phyloP scores from a whole-genome alignment of 2,888 invertebrate genomes.

The Acanthococcus lagerstroemiae region DNA sequence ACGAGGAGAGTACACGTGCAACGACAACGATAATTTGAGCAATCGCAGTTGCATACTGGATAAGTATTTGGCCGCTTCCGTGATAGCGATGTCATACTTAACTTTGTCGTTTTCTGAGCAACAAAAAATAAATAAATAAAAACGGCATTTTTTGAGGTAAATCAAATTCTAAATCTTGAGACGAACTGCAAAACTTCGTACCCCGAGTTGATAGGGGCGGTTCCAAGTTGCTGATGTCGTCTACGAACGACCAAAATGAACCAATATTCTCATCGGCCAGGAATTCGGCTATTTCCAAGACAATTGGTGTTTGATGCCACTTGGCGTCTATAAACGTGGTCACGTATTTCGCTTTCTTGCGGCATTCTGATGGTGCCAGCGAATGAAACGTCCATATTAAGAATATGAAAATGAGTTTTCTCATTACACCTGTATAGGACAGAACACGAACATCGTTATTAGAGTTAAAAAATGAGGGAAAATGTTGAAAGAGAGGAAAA shows the following conservation, averaged over 20 bases:
- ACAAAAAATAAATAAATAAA: slow-evolving; percentile 36
- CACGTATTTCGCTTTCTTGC: slow-evolving; percentile 62
- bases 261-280: slow-evolving; percentile 68
- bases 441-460: background rate
- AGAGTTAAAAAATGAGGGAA: too few species aligned
- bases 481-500: too few species aligned
- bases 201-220: slow-evolving; percentile 52
- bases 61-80: slow-evolving; percentile 59
- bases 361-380: slow-evolving; percentile 6
- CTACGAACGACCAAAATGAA: slow-evolving; percentile 73
- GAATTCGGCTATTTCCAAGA: slow-evolving; percentile 83
- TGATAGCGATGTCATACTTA: slow-evolving; percentile 64
- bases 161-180: background rate
- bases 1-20: slow-evolving; percentile 83
- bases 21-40: slow-evolving; percentile 78
- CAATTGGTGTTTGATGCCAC: slow-evolving; percentile 85
- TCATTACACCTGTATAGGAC: background rate
- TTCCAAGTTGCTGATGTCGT: slow-evolving; percentile 54
- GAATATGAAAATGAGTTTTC: background rate
- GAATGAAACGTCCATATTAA: background rate
- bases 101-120: slow-evolving; percentile 68
- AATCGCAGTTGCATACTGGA: slow-evolving; percentile 68
- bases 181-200: slow-evolving; percentile 41
- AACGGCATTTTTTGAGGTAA: background rate
- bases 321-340: slow-evolving; percentile 84